Percentiles rank a stretch among this genome's conserved stretches.
Evolutionary conservation across 2,888 invertebrate genomes (phyloP).

Genomic region (Hydrotaea cyrtoneurina): DNA sequence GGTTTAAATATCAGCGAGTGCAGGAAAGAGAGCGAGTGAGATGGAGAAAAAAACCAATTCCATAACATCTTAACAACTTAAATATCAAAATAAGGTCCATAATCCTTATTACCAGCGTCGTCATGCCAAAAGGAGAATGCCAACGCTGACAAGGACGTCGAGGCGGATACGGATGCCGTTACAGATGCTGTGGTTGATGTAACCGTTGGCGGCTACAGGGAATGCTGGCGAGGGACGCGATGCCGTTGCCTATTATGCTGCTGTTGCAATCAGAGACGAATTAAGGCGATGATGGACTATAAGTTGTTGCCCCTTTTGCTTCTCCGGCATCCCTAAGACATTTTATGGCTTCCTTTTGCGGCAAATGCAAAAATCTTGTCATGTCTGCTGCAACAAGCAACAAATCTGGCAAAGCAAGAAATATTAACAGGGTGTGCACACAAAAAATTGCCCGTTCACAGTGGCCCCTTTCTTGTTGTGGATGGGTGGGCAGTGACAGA

Average conservation of each 20-base stretch:
- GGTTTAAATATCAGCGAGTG: neutral
- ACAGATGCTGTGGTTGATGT: neutral
- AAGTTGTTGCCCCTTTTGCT: neutral
- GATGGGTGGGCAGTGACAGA: neutral
- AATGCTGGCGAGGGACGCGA: neutral
- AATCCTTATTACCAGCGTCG: slow-evolving; percentile 60
- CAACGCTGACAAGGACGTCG: neutral
- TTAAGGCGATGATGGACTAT: slow-evolving; percentile 5
- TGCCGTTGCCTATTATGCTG: neutral
- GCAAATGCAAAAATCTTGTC: slow-evolving; percentile 35
- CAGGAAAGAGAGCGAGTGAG: neutral
- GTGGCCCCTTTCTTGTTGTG: too few species aligned
- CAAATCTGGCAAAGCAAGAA: slow-evolving; percentile 9
- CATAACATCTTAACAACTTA: slow-evolving; percentile 62
- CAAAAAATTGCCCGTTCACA: neutral
- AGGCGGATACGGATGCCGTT: neutral
- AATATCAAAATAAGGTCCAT: slow-evolving; percentile 56
- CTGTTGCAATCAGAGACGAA: neutral
- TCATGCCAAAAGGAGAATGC: slow-evolving; percentile 4
- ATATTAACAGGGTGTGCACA: neutral
- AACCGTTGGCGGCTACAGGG: too few species aligned
- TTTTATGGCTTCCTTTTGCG: neutral
- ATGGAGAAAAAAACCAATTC: neutral
- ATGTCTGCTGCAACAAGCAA: slow-evolving; percentile 22
- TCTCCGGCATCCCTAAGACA: slow-evolving; percentile 1